A percentile compares a stretch with the other conserved stretches of the same genome.
Conservation (phyloP, 2,797 vertebrate species). For the Ctenosaura bakeri region DNA sequence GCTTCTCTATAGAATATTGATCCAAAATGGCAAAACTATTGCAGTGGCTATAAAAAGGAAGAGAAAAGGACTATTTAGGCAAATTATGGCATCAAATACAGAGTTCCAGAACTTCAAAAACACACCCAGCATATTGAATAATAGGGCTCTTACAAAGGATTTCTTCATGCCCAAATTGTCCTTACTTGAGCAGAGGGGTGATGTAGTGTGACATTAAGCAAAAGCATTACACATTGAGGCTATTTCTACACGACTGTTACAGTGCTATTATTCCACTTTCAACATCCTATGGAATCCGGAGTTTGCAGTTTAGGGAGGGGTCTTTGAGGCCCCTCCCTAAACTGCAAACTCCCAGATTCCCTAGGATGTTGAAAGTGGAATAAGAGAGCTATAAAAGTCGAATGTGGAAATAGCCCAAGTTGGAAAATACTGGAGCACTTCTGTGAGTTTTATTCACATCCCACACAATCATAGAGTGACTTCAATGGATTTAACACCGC, state of each 20-base stretch:
- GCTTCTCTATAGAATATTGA: background rate
- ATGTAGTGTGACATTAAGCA: background rate
- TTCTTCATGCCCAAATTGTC: background rate
- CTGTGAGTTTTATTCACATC: background rate
- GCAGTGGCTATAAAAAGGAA: background rate
- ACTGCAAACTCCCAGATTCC: too few species aligned
- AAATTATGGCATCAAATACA: background rate
- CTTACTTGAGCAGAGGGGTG: slow-evolving; percentile 19
- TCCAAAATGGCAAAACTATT: slow-evolving; percentile 36
- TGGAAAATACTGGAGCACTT: background rate
- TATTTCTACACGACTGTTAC: too few species aligned
- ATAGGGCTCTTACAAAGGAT: background rate
- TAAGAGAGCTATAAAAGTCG: too few species aligned
- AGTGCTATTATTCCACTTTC: too few species aligned
- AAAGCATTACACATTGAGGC: background rate
- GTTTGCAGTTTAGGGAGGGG: too few species aligned
- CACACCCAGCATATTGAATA: background rate
- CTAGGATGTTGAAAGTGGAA: too few species aligned
- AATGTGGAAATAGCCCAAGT: too few species aligned
- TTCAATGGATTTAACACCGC: too few species aligned
- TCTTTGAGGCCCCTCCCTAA: too few species aligned
- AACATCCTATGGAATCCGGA: too few species aligned
- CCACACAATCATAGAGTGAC: background rate
- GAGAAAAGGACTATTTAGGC: slow-evolving; percentile 5
- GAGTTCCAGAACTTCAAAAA: slow-evolving; percentile 16